Conservation (phyloP, 2,888 invertebrate species). For the Craniophora ligustri region DNA sequence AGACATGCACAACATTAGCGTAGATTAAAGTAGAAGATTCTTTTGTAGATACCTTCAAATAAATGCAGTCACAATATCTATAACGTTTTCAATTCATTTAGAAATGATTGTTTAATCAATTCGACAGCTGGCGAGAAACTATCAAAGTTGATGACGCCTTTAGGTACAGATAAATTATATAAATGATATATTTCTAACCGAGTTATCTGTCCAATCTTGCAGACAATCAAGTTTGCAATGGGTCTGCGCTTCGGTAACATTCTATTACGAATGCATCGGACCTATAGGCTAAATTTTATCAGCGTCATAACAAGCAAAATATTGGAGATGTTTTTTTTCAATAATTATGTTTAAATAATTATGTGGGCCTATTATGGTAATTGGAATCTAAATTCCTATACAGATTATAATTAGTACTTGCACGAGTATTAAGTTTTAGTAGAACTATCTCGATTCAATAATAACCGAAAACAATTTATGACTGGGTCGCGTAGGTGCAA, state of each 20-base stretch:
- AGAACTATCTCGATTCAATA: constrained; percentile 1
- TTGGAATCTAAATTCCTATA: too few relatives aligned
- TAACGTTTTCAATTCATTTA: not conserved
- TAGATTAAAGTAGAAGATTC: too few relatives aligned
- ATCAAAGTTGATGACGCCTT: not conserved
- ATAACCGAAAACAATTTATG: constrained; percentile 27
- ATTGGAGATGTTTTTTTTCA: too few relatives aligned
- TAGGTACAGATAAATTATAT: not conserved
- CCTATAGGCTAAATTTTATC: too few relatives aligned
- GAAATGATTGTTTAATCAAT: not conserved
- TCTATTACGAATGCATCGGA: constrained; percentile 7
- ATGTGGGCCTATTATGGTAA: too few relatives aligned
- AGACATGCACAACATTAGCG: too few relatives aligned
- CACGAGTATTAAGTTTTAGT: not conserved
- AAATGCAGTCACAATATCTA: too few relatives aligned
- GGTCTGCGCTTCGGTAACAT: not conserved
- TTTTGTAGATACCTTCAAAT: too few relatives aligned
- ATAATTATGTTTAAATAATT: too few relatives aligned
- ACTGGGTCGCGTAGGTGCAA: constrained; percentile 31
- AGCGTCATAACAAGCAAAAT: too few relatives aligned
- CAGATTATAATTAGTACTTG: too few relatives aligned
- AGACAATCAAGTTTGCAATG: constrained; percentile 8
- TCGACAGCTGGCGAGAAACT: not conserved
- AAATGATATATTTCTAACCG: not conserved
- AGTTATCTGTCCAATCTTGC: not conserved